Evolutionary conservation across 2,888 invertebrate species (phyloP), one percentile per base, ranked within the genome.

Genomic region (Lithophane ornitopus): DNA sequence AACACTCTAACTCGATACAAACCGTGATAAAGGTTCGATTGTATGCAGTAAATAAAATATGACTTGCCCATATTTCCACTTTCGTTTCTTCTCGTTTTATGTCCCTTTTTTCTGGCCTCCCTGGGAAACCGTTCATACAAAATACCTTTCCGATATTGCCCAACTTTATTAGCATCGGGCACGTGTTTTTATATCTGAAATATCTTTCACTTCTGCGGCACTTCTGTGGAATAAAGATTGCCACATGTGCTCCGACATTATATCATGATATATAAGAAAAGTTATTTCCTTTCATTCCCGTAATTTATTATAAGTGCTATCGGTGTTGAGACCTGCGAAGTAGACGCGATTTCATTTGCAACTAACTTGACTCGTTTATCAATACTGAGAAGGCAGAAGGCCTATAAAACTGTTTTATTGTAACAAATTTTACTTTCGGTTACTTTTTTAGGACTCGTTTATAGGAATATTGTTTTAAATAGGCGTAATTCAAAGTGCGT

Each of bases 21-120:
- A 93, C 94, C 91, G 94, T 94, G 95, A 96, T 96, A 95, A 95
- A 96, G 95, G 95, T 94, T 94, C 96, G 93, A 96, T 96, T 96
- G 96, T 95, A 94, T 95, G 94, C 94, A 95, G 96, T 96, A 96
- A 96, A 96, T 96, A 96, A 96, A 95, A 96, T 96, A 96, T 96
- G 95, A 95, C 95, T 95, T 94, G 94, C 92, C 93, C 95, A 95
- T 96, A 95, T 95, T 95, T 96, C 95, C 94, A 94, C 95, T 94
- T 95, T 95, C 94, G 94, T 94, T 95, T 95, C 94, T 95, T 94
- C 92, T 89, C 92, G 90, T 95, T 95, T 96, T 96, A 95, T 94
- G 93, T 91, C 94, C 95, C 91, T 93, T 95, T 95, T 95, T 94
- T 95, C 93, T 94, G 93, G 94, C 93, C 91, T 94, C 93, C 88